A percentile compares a stretch with the other conserved stretches of the same genome.
These are phyloP conservation scores for Spongilla lacustris DNA, from an alignment of 37 sponge, comb jelly and placozoan genomes.

Conservation along the genomic window DNA sequence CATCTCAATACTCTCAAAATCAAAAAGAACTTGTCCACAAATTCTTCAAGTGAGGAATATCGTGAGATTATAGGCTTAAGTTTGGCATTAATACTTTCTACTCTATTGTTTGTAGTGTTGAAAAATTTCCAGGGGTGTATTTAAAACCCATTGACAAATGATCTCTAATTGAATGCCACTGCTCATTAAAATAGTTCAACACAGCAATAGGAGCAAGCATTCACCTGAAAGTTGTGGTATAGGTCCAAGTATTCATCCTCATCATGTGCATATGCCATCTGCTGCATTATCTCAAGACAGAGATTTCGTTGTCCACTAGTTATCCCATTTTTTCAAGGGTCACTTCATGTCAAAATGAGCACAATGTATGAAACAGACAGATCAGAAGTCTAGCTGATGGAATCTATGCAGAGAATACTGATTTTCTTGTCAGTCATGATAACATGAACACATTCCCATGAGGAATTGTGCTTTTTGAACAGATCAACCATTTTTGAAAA, in stretches of 20 bases:
- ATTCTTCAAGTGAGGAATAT: constrained; percentile 22
- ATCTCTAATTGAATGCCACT: constrained; percentile 6
- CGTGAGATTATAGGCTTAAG: too few species aligned
- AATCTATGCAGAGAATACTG: constrained; percentile 11
- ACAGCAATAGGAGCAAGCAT: background rate
- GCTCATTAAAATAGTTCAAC: background rate
- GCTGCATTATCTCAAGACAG: constrained; percentile 37
- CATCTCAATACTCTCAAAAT: constrained; percentile 21
- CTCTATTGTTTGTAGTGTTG: constrained; percentile 11
- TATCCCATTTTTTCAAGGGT: constrained; percentile 50
- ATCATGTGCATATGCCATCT: constrained; percentile 31
- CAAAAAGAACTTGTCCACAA: too few species aligned
- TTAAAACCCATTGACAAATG: background rate
- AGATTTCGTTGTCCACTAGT: constrained; percentile 31
- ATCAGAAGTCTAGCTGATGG: constrained; percentile 35
- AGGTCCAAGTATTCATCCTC: background rate
- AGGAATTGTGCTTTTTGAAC: constrained; percentile 23
- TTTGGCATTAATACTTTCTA: constrained; percentile 11
- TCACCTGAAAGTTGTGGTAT: background rate
- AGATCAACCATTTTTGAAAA: constrained; percentile 29
- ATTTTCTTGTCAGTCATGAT: constrained; percentile 45
- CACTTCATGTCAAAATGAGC: constrained; percentile 28
- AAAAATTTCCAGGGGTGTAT: constrained; percentile 8
- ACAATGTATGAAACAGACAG: constrained; percentile 52
- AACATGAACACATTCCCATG: constrained; percentile 24